These are phyloP conservation scores for Borostomias antarcticus DNA, from an alignment of 2,797 vertebrate species.

Conservation along the genomic window DNA sequence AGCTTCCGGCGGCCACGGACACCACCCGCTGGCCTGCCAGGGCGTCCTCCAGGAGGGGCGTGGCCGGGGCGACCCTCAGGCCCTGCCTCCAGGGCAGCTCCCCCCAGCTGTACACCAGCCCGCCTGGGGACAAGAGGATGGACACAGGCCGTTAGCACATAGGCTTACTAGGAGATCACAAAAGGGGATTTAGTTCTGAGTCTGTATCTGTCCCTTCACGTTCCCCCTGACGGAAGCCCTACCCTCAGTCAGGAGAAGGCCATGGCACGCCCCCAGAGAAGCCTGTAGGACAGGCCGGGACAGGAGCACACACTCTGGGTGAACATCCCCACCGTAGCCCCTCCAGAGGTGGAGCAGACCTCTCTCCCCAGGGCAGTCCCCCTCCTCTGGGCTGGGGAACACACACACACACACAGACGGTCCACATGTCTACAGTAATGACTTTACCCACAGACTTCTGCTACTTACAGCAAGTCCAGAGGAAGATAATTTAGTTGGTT, in stretches of 20 bases:
- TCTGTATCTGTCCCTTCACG: not conserved
- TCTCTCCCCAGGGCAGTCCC: slow-evolving; percentile 79
- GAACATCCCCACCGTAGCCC: slow-evolving; percentile 71
- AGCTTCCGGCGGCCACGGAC: slow-evolving; percentile 88
- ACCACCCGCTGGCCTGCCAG: slow-evolving; percentile 79
- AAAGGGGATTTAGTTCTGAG: not conserved
- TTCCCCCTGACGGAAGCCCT: slow-evolving; percentile 32
- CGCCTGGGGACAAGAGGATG: slow-evolving; percentile 70
- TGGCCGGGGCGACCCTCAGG: slow-evolving; percentile 59
- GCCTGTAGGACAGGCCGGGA: slow-evolving; percentile 86
- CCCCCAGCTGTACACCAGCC: slow-evolving; percentile 92
- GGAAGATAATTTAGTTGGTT: not conserved
- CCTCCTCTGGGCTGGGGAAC: slow-evolving; percentile 59
- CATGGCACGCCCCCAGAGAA: slow-evolving; percentile 87
- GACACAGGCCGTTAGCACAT: not conserved
- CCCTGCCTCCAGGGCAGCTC: slow-evolving; percentile 82
- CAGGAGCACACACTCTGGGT: slow-evolving; percentile 83
- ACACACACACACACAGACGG: slow-evolving; percentile 2
- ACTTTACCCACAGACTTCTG: too few species aligned
- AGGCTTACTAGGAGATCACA: not conserved
- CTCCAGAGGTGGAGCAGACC: slow-evolving; percentile 89
- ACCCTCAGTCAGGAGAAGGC: slow-evolving; percentile 89
- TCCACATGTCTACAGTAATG: not conserved
- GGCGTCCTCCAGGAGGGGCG: slow-evolving; percentile 82
- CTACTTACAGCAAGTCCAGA: too few species aligned